Percentiles rank a stretch among this genome's conserved stretches.
These are phyloP conservation scores for Trissolcus brochymenae DNA, from an alignment of 2,888 invertebrate species.

Conservation along the genomic window DNA sequence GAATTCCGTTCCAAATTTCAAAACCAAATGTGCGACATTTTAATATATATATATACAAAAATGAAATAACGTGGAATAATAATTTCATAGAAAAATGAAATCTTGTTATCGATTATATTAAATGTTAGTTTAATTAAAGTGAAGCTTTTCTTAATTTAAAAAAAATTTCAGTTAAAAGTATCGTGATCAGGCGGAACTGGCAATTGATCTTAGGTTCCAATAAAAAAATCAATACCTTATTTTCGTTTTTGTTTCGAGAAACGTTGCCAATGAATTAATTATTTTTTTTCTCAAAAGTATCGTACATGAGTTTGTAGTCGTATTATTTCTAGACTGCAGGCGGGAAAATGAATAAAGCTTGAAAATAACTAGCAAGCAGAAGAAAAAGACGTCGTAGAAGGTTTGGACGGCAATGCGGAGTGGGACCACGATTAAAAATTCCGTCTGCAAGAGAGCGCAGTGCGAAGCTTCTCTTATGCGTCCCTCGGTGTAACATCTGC, in stretches of 20 bases:
- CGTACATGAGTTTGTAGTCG: slow-evolving; percentile 12
- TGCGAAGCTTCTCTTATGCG: slow-evolving; percentile 61
- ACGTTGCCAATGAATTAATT: background rate
- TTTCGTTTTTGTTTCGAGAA: no score
- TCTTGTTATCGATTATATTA: slow-evolving; percentile 15
- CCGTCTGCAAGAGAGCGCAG: slow-evolving; percentile 63
- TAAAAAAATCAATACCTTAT: no score
- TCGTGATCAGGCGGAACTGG: no score
- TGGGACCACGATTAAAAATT: slow-evolving; percentile 69
- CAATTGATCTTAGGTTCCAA: no score
- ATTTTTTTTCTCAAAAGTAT: background rate
- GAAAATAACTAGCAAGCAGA: slow-evolving; percentile 25
- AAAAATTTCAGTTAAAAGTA: no score
- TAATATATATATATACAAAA: slow-evolving; percentile 43
- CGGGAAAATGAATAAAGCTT: slow-evolving; percentile 26
- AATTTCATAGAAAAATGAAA: slow-evolving; percentile 29
- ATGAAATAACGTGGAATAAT: slow-evolving; percentile 28
- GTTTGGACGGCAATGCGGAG: slow-evolving; percentile 52
- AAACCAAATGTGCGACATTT: slow-evolving; percentile 48
- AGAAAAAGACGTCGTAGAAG: slow-evolving; percentile 46
- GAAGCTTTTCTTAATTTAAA: no score
- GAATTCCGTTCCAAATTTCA: slow-evolving; percentile 53
- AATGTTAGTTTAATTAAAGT: no score
- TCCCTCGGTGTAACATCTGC: slow-evolving; percentile 66
- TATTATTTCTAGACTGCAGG: slow-evolving; percentile 19